Percentiles rank a stretch among this genome's conserved stretches.
These are phyloP conservation scores for Macrobrachium nipponense DNA, from an alignment of 1,140 invertebrate species.

Conservation along the genomic window DNA sequence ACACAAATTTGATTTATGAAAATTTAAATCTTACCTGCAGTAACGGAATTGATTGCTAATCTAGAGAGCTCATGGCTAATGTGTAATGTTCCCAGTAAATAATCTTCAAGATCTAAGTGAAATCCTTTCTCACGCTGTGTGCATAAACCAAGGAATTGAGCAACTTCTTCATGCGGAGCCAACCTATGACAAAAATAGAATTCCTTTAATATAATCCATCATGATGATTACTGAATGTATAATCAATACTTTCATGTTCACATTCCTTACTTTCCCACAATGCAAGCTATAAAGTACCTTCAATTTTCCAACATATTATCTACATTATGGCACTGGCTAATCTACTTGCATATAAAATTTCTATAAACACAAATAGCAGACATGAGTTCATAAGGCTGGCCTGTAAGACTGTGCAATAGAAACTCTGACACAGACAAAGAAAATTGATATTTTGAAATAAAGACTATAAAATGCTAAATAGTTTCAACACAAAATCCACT, in stretches of 20 bases:
- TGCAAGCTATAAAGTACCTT: too few species aligned
- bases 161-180: constrained; percentile 46
- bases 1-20: neutral
- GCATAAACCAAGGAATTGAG: constrained; percentile 39
- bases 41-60: constrained; percentile 58
- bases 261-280: too few species aligned
- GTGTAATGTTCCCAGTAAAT: constrained; percentile 84
- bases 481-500: too few species aligned
- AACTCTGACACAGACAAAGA: too few species aligned
- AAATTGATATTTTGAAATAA: too few species aligned
- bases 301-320: too few species aligned
- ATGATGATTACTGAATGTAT: neutral
- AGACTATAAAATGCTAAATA: too few species aligned
- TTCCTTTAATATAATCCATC: neutral
- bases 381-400: too few species aligned
- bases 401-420: too few species aligned
- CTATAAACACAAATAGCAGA: too few species aligned
- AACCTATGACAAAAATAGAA: constrained; percentile 1
- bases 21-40: constrained; percentile 25
- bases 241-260: neutral
- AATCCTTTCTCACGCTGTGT: constrained; percentile 75
- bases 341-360: too few species aligned
- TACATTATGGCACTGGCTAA: too few species aligned
- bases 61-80: constrained; percentile 85
- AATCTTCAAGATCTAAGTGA: constrained; percentile 92